A percentile compares a stretch with the other conserved stretches of the same genome.
Evolutionary conservation across 2,113 vertebrate species (phyloP).

Genomic region (Tichodroma muraria): DNA sequence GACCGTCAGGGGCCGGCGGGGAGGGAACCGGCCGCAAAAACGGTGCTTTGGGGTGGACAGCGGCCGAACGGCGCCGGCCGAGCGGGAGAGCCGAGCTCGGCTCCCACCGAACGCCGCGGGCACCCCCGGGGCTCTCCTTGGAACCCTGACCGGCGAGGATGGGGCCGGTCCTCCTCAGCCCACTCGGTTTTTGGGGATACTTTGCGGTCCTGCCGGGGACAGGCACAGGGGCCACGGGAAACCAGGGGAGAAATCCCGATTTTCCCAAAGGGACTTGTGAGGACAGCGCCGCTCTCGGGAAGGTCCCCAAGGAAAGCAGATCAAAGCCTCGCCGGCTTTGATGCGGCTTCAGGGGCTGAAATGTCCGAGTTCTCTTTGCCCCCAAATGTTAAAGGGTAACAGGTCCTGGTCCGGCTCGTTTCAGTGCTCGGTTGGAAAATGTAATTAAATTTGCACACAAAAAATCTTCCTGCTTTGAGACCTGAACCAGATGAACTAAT

Average conservation of each 20-base stretch:
- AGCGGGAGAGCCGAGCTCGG: neutral
- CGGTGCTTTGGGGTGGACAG: neutral
- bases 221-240: neutral
- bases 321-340: neutral
- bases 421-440: neutral
- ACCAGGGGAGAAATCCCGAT: neutral
- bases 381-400: neutral
- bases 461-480: neutral
- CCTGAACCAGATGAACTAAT: conserved; percentile 27
- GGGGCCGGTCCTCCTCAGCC: neutral
- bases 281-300: neutral
- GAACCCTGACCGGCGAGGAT: neutral
- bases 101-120: neutral
- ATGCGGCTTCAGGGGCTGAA: neutral
- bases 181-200: neutral
- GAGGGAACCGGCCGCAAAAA: neutral
- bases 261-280: neutral
- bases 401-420: neutral
- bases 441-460: conserved; percentile 24
- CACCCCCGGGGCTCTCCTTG: neutral
- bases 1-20: too few relatives aligned
- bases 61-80: neutral
- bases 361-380: neutral
- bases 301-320: neutral
- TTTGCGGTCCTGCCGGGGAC: neutral